phyloP scores from a whole-genome alignment of 2,113 vertebrate genomes.

The Lycocorax pyrrhopterus region DNA sequence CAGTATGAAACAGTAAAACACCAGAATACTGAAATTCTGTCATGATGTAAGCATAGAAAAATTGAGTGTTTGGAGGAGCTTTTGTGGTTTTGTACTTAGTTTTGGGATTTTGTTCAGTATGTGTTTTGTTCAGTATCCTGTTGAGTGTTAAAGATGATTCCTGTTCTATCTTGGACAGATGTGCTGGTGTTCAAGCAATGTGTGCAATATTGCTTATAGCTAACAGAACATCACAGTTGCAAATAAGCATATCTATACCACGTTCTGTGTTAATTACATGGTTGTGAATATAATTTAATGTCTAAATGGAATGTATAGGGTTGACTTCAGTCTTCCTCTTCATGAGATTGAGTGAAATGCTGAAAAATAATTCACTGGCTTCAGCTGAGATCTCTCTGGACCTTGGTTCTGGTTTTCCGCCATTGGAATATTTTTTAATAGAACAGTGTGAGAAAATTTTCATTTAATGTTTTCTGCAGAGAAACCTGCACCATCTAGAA shows the following conservation, averaged over 20 bases:
- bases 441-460: neutral
- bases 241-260: neutral
- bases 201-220: neutral
- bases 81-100: neutral
- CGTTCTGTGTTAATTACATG: neutral
- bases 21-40: neutral
- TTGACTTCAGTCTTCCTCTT: neutral
- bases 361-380: neutral
- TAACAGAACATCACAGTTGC: neutral
- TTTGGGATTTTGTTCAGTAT: neutral
- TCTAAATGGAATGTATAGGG: neutral
- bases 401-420: neutral
- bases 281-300: neutral
- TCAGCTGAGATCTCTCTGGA: neutral
- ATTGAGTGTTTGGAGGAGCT: neutral
- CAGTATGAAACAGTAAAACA: neutral
- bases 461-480: neutral
- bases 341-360: neutral
- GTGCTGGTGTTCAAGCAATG: neutral
- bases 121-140: neutral
- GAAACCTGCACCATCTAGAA: neutral
- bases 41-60: neutral
- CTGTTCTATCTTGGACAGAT: neutral
- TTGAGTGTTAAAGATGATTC: neutral
- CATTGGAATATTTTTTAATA: neutral